Conservation (phyloP, 2,888 invertebrate species). For the Odontothrips loti region DNA sequence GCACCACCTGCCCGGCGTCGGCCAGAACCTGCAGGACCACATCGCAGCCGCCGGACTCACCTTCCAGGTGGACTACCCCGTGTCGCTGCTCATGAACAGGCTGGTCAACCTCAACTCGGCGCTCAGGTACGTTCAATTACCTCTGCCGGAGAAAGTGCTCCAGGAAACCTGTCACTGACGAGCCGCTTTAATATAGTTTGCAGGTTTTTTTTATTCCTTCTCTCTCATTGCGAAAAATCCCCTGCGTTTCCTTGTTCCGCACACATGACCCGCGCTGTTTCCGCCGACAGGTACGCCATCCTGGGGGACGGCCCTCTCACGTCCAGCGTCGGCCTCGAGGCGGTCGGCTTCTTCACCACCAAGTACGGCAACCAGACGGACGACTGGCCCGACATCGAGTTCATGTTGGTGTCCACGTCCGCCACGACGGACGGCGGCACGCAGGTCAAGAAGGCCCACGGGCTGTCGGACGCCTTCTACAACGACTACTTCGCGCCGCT, state of each 20-base stretch:
- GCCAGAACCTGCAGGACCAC: conserved; percentile 83
- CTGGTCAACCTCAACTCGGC: conserved; percentile 80
- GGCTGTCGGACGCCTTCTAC: conserved; percentile 75
- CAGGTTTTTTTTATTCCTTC: too few relatives aligned
- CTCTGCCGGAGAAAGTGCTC: too few relatives aligned
- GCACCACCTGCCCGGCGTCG: conserved; percentile 75
- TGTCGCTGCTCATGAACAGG: conserved; percentile 74
- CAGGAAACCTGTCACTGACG: too few relatives aligned
- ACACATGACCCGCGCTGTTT: neutral
- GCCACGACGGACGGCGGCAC: conserved; percentile 81
- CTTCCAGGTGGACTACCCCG: conserved; percentile 73
- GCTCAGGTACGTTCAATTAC: conserved; percentile 52
- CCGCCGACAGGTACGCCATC: conserved; percentile 62
- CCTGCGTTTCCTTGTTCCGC: too few relatives aligned
- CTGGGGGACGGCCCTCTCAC: conserved; percentile 84
- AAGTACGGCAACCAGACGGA: conserved; percentile 82
- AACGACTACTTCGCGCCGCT: conserved; percentile 68
- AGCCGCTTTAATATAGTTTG: too few relatives aligned
- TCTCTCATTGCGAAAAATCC: too few relatives aligned
- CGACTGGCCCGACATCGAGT: conserved; percentile 89
- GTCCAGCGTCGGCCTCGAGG: conserved; percentile 80
- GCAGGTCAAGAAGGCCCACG: conserved; percentile 68
- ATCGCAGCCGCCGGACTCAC: conserved; percentile 80
- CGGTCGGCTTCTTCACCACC: conserved; percentile 81
- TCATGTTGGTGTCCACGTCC: conserved; percentile 80